Percentiles rank a stretch among this genome's conserved stretches.
These are phyloP conservation scores for Loris lydekkerianus DNA, from an alignment of 2,797 vertebrate species.

Conservation along the genomic window DNA sequence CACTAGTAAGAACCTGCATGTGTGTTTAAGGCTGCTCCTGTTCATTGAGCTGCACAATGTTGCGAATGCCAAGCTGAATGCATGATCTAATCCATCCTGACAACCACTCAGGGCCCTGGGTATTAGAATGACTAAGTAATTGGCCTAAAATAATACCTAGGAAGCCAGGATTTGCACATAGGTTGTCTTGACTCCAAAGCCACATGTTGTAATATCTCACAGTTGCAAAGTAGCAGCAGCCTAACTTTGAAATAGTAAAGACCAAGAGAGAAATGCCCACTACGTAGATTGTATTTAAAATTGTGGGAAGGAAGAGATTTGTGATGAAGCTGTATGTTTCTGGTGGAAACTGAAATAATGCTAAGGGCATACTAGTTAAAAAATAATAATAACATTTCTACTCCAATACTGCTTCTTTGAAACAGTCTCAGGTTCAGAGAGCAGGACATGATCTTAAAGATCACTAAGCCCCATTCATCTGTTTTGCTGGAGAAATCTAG, in stretches of 20 bases:
- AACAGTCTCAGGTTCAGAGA: not conserved
- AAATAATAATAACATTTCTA: not conserved
- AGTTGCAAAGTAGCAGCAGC: conserved; percentile 24
- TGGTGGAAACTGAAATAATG: conserved; percentile 10
- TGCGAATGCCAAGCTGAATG: not conserved
- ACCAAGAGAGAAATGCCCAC: not conserved
- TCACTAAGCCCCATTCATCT: not conserved
- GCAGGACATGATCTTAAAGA: not conserved
- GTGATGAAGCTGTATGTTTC: not conserved
- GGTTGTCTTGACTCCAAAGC: not conserved
- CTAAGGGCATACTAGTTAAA: not conserved
- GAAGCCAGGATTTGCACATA: not conserved
- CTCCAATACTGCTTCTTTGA: not conserved
- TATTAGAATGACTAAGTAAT: not conserved
- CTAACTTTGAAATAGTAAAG: conserved; percentile 27
- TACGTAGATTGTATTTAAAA: not conserved
- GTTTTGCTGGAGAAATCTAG: conserved; percentile 16
- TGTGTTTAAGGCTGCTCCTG: not conserved
- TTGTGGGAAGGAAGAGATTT: not conserved
- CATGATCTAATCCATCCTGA: not conserved
- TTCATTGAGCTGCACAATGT: not conserved
- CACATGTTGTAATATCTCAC: not conserved
- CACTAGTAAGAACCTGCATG: not conserved
- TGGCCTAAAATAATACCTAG: conserved; percentile 21
- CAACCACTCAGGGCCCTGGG: not conserved